Evolutionary conservation across 2,888 invertebrate species (phyloP).

Genomic region (Rhodophaea formosa): DNA sequence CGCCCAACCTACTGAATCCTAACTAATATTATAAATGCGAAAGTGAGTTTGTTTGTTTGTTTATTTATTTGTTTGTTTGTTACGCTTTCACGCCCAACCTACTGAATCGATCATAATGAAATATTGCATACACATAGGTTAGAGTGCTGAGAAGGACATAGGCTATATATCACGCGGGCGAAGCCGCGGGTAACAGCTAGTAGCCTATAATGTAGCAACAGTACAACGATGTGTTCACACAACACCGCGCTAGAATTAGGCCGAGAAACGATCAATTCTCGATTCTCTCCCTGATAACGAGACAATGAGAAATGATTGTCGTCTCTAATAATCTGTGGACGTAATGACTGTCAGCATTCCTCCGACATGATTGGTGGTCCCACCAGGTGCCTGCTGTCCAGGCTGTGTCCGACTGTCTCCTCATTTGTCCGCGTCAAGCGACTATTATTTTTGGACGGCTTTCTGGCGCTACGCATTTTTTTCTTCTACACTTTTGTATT

Average conservation of each 20-base stretch:
- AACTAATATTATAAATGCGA: too few species aligned
- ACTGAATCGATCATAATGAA: too few species aligned
- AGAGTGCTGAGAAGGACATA: too few species aligned
- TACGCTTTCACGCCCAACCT: too few species aligned
- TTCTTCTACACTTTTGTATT: constrained; percentile 24
- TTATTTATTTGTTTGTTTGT: too few species aligned
- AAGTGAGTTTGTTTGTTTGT: too few species aligned
- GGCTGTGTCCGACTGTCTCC: constrained; percentile 34
- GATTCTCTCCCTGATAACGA: constrained; percentile 25
- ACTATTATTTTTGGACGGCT: constrained; percentile 45
- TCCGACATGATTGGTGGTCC: constrained; percentile 9
- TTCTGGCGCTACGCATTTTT: constrained; percentile 31
- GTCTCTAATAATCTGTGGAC: constrained; percentile 23
- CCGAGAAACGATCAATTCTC: constrained; percentile 23
- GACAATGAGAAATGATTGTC: constrained; percentile 29
- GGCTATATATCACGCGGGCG: too few species aligned
- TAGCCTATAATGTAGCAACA: background rate
- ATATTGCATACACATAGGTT: too few species aligned
- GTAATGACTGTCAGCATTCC: constrained; percentile 12
- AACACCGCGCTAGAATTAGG: background rate
- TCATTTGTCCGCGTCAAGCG: constrained; percentile 49
- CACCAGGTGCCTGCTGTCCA: constrained; percentile 42
- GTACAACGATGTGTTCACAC: background rate
- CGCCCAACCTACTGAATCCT: too few species aligned
- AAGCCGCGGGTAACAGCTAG: too few species aligned